Base-by-base conservation (phyloP, 2,797 vertebrate species). In the Lateolabrax maculatus region DNA sequence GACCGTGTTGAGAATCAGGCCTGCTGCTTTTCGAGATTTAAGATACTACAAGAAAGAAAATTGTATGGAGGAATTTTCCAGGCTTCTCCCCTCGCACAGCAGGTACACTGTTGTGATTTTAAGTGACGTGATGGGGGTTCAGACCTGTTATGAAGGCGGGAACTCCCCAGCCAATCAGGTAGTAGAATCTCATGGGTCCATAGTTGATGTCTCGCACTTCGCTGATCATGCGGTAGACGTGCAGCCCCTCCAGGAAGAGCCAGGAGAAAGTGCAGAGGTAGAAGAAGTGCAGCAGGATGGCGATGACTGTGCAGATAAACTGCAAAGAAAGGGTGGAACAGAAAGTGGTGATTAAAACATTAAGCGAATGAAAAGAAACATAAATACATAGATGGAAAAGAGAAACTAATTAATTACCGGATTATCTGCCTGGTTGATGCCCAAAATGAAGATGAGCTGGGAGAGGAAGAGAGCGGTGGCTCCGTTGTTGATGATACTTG, bases 141-240 rank as follows among this genome's bases (percentile, higher is more conserved):
- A 43, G 8, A 99, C 98, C 98, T 60, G 98, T 99, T 89, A 98
- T 96, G 91, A 99, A 97, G 70, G 98, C 97, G 0, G 98, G 98
- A 18, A 99, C 95, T 0, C 98, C 98, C 98, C 98, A 99, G 85
- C 98, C 98, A 73, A 99, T 95, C 85, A 98, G 95, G 79, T 98
- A 98, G 95, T 99, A 99, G 94, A 99, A 99, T 53, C 97, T 96
- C 98, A 99, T 99, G 77, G 98, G 97, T 52, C 98, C 97, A 0
- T 96, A 95, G 83, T 98, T 98, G 77, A 99, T 96, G 60, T 98
- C 97, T 4, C 98, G 96, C 66, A 97, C 95, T 89, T 99, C 98
- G 0, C 95, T 97, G 86, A 96, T 95, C 71, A 97, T 96, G 71
- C 98, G 97, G 94, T 99, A 98, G 15, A 97, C 92, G 68, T 99